Evolutionary conservation across 2,888 invertebrate genomes (phyloP).

Genomic region (Amphimallon solstitiale): DNA sequence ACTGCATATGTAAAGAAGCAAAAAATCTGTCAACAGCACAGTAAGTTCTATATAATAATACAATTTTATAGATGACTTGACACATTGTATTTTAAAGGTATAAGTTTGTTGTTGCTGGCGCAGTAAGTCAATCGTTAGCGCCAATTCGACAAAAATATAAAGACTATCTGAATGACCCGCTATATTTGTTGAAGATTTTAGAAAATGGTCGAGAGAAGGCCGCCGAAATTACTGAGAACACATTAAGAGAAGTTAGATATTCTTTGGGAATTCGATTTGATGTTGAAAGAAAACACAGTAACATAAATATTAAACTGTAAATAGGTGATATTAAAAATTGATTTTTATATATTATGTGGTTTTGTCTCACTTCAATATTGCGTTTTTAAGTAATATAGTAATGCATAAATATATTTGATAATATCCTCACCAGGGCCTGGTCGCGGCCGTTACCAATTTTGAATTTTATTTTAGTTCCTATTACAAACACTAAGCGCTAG

Average conservation of each 20-base stretch:
- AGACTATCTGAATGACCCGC: conserved; percentile 69
- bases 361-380: too few relatives aligned
- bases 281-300: conserved; percentile 1
- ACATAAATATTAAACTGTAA: neutral
- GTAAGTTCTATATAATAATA: conserved; percentile 20
- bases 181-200: conserved; percentile 72
- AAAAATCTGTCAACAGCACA: conserved; percentile 23
- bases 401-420: too few relatives aligned
- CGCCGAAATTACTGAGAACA: conserved; percentile 65
- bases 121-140: conserved; percentile 73
- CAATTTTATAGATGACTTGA: too few relatives aligned
- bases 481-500: too few relatives aligned
- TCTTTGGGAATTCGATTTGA: conserved; percentile 63
- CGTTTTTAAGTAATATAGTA: too few relatives aligned
- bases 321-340: too few relatives aligned
- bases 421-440: too few relatives aligned
- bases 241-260: conserved; percentile 68
- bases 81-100: conserved; percentile 68
- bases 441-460: too few relatives aligned
- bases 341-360: too few relatives aligned
- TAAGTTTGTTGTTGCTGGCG: conserved; percentile 78
- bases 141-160: conserved; percentile 75
- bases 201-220: conserved; percentile 69
- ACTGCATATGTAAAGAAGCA: conserved; percentile 75
- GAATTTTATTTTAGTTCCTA: too few relatives aligned